Conservation (phyloP, 1,140 invertebrate genomes). For the Pygmarrhopalites habei region DNA sequence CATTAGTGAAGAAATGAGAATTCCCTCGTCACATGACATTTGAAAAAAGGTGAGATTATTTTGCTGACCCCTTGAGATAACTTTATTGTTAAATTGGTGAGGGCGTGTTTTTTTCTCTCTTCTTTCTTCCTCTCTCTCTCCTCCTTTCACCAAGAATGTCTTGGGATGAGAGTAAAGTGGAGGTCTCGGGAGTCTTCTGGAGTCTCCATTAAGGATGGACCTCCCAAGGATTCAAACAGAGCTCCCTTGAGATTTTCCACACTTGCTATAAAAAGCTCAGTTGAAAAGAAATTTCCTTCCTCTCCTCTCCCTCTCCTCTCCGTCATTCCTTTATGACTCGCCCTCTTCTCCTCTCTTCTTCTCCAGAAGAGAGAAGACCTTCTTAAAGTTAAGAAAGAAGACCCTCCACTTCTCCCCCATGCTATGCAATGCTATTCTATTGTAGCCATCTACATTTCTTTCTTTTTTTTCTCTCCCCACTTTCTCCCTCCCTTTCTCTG, state of each 20-base stretch:
- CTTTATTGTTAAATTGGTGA: constrained; percentile 1
- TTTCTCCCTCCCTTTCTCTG: neutral
- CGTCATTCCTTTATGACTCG: no score
- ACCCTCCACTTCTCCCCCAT: neutral
- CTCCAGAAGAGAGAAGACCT: no score
- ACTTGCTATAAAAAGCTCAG: constrained; percentile 2
- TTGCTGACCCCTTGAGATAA: constrained; percentile 3
- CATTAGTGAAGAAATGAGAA: neutral
- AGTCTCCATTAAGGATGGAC: neutral
- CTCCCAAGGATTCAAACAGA: constrained; percentile 7
- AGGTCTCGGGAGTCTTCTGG: constrained; percentile 3
- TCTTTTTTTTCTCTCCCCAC: neutral
- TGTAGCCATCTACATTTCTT: neutral
- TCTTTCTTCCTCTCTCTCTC: no score
- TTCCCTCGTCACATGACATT: neutral
- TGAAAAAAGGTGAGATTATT: constrained; percentile 1
- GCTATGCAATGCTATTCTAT: no score
- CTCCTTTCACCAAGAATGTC: no score
- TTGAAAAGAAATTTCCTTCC: neutral
- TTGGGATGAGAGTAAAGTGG: constrained; percentile 1
- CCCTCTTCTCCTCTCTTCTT: neutral
- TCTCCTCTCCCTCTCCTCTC: neutral
- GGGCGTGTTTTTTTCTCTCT: neutral
- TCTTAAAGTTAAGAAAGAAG: no score
- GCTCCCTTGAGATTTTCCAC: constrained; percentile 1